These are phyloP conservation scores for Thalassoma bifasciatum DNA, from an alignment of 2,113 vertebrate species.

Conservation along the genomic window DNA sequence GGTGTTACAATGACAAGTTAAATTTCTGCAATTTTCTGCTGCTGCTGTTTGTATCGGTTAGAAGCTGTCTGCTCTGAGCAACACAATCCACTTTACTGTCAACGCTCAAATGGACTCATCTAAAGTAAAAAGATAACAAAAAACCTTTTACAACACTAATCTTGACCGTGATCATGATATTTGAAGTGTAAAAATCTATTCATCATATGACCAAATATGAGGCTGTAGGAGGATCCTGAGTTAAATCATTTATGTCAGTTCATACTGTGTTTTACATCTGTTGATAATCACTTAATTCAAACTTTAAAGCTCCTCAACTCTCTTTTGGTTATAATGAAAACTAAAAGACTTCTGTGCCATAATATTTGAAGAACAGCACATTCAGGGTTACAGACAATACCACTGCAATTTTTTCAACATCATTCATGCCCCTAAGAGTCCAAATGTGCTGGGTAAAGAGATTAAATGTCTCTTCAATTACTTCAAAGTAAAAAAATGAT, in stretches of 20 bases:
- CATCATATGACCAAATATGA: not conserved
- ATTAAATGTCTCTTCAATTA: not conserved
- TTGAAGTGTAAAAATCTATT: not conserved
- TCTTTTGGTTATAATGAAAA: not conserved
- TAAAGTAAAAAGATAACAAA: not conserved
- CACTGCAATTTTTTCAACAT: not conserved
- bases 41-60: conserved; percentile 40
- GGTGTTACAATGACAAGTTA: conserved; percentile 36
- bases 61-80: conserved; percentile 3
- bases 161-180: not conserved
- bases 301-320: not conserved
- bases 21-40: conserved; percentile 34
- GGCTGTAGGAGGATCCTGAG: too few species aligned
- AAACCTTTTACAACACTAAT: not conserved
- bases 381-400: not conserved
- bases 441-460: not conserved
- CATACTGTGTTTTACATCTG: not conserved
- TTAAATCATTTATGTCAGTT: not conserved
- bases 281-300: too few species aligned
- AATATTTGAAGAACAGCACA: not conserved
- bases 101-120: conserved; percentile 10
- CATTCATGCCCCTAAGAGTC: not conserved
- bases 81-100: conserved; percentile 10
- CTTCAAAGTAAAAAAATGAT: not conserved
- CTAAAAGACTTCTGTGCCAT: not conserved